These are phyloP conservation scores for Taeniopygia guttata DNA, from an alignment of 2,797 vertebrate genomes.

Conservation along the genomic window DNA sequence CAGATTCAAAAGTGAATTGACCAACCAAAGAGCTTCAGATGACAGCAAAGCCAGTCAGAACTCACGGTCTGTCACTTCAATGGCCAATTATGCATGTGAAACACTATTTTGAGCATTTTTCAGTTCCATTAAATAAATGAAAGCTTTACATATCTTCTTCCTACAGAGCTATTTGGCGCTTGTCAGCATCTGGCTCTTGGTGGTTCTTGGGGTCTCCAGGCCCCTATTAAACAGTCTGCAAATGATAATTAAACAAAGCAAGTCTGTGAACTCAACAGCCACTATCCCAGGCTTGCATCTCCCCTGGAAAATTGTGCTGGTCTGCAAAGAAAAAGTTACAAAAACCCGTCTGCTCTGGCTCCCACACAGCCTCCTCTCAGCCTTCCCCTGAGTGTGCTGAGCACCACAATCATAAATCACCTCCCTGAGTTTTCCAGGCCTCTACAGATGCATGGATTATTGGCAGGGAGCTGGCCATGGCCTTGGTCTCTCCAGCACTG, in stretches of 20 bases:
- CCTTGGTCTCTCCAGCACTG: neutral
- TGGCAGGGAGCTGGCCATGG: neutral
- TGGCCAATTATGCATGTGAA: neutral
- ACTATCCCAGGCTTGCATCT: neutral
- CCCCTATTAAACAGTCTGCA: neutral
- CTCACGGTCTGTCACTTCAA: neutral
- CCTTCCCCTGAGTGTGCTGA: neutral
- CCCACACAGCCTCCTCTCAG: neutral
- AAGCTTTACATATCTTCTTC: neutral
- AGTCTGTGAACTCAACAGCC: neutral
- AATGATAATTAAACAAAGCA: neutral
- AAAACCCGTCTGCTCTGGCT: conserved; percentile 17
- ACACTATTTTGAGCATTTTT: neutral
- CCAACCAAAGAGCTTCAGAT: neutral
- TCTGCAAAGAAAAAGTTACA: conserved; percentile 3
- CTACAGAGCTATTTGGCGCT: neutral
- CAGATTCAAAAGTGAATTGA: neutral
- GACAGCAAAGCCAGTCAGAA: neutral
- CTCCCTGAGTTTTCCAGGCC: neutral
- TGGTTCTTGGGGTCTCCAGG: neutral
- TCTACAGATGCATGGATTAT: accelerated
- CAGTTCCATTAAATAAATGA: neutral
- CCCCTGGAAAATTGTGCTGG: conserved; percentile 7
- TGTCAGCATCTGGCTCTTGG: neutral
- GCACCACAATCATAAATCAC: accelerated